Evolutionary conservation across 2,113 vertebrate genomes (phyloP), one percentile per base, ranked within the genome.

Genomic region (Catharus fuscescens): DNA sequence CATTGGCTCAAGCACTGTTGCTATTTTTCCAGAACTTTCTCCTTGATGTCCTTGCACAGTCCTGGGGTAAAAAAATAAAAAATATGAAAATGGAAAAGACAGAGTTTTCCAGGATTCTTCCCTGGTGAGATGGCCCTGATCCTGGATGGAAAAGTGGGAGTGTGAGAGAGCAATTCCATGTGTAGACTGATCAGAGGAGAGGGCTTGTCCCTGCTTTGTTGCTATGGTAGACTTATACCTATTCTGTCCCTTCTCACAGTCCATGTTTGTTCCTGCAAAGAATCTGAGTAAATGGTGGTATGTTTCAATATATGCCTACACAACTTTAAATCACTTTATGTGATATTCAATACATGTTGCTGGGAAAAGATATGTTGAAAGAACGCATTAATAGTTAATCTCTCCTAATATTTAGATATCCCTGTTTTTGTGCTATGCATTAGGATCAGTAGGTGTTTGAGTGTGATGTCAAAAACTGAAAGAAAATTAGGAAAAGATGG

Each of bases 11-110:
- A 6, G 8, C 8, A 19, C 25, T 5, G 17, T 20, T 88, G n/a
- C 23, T 90, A 14, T 42, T 91, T 80, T 64, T 96, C 86, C 86
- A 70, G 54, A 95, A 89, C 18, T 80, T 97, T 96, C 71, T 50
- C 47, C 29, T 86, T 73, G n/a, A 59, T 80, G 18, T 77, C 54
- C 42, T 66, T 84, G 29, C 36, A 45, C 15, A 82, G 52, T 48
- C 15, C 38, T 36, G 24, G 0, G 0, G 1, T 12, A 25, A 26
- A 32, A 4, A 50, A 50, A 21, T 21, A 23, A 47, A 23, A 47
- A 14, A 25, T 6, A 29, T 20, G 24, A n/a, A 9, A 18, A 13
- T 8, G 5, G 12, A 26, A 21, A 26, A 50, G 2, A 42, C 4
- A 14, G 16, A 28, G 7, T 79, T 93, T 92, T 92, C 54, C 42